Base-by-base conservation (phyloP, 2,797 vertebrate genomes). In the Sebastes diploproa region DNA sequence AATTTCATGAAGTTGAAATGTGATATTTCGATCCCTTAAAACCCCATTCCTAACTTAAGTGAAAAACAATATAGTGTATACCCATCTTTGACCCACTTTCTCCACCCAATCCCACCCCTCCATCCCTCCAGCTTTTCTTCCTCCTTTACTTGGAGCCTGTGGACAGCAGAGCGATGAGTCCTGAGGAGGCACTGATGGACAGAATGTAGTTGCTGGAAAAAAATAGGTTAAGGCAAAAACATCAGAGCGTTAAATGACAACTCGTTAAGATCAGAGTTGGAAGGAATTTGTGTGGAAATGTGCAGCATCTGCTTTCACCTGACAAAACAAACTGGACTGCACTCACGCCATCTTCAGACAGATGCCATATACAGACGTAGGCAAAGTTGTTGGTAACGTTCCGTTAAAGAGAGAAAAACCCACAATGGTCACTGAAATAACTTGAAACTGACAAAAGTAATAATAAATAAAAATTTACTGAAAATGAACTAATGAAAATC, bases 141-240 rank as follows among this genome's bases (percentile, higher is more conserved):
- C 22, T 79, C 29, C n/a, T 90, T 96, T 96, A 99, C 87, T 99
- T 99, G 82, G 98, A 99, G 79, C 98, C 98, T 0, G 98, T 99
- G 14, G 98, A 99, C 5, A 99, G 96, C 92, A 99, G 95, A 85
- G 98, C 98, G 20, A 99, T 99, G 87, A 99, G 96, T 72, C 98
- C 98, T 4, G 98, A 99, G 0, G 98, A 98, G 84, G 96, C 97
- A 75, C 98, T 98, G 90, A 99, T 98, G 66, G 98, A 98, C 77
- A 99, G 95, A 84, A 99, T 98, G 84, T 99, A 99, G 93, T 99
- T 99, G 77, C 98, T 99, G 95, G 16, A 61, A 56, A 78, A 64
- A 59, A 56, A 32, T 30, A 22, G 0, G 94, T 98, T 95, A 98
- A 98, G 96, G 96, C 89, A 55, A 84, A 84, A 76, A 59, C 12